Evolutionary conservation across 1,140 invertebrate genomes (phyloP).

Genomic region (Drosophila serrata): DNA sequence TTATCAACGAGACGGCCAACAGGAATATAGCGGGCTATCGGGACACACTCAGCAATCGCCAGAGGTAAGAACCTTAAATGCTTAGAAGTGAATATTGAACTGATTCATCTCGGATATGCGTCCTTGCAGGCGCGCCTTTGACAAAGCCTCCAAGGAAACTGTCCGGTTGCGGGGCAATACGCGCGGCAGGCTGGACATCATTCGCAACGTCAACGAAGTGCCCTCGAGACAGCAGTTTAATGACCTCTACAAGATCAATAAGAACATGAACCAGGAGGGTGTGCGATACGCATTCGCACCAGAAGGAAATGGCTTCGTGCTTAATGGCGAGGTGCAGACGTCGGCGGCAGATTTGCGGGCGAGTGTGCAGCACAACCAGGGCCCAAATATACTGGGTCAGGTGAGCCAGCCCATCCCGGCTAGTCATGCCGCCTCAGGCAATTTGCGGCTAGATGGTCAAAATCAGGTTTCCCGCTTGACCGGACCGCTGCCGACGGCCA

Average conservation of each 20-base stretch:
- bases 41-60: conserved; percentile 61
- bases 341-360: conserved; percentile 53
- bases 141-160: conserved; percentile 73
- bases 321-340: conserved; percentile 61
- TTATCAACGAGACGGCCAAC: conserved; percentile 59
- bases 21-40: conserved; percentile 48
- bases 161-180: conserved; percentile 51
- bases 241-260: conserved; percentile 77
- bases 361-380: conserved; percentile 68
- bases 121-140: conserved; percentile 60
- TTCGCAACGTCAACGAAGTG: conserved; percentile 75
- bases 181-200: conserved; percentile 68
- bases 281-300: conserved; percentile 54
- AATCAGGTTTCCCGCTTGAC: conserved; percentile 15
- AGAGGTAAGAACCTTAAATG: conserved; percentile 34
- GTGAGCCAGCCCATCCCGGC: conserved; percentile 47
- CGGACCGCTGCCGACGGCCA: background rate
- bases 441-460: background rate
- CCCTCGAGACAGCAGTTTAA: conserved; percentile 72
- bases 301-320: conserved; percentile 48
- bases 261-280: conserved; percentile 56
- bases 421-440: conserved; percentile 1
- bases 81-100: background rate
- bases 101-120: background rate
- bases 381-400: conserved; percentile 54